phyloP scores from a whole-genome alignment of 2,888 invertebrate species.

The Ferrisia virgata region DNA sequence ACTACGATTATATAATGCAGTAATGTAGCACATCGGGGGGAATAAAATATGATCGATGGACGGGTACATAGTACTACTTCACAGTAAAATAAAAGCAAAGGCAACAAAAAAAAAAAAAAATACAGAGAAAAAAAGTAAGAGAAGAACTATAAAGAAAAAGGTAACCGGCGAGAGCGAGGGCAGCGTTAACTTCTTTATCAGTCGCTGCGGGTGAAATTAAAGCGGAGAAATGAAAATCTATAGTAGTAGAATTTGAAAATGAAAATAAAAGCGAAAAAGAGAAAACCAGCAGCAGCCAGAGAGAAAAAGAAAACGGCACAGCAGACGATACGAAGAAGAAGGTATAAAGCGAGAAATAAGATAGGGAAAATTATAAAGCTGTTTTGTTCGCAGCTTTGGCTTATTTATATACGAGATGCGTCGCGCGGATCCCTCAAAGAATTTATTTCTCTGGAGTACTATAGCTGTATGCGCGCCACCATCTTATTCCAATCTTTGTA shows the following conservation, averaged over 20 bases:
- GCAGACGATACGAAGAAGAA: slow-evolving; percentile 29
- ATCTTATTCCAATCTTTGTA: slow-evolving; percentile 40
- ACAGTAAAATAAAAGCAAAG: too few relatives aligned
- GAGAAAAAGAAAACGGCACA: slow-evolving; percentile 15
- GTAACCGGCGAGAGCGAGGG: neutral
- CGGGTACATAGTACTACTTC: too few relatives aligned
- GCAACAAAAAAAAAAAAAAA: neutral
- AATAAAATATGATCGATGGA: too few relatives aligned
- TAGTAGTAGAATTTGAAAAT: slow-evolving; percentile 31
- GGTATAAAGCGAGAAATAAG: slow-evolving; percentile 38
- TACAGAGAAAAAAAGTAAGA: too few relatives aligned
- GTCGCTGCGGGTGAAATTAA: slow-evolving; percentile 38
- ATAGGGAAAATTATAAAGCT: slow-evolving; percentile 43
- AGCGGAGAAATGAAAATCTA: slow-evolving; percentile 42
- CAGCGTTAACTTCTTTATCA: slow-evolving; percentile 26
- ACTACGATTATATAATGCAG: too few relatives aligned
- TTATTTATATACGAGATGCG: slow-evolving; percentile 42
- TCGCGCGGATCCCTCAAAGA: slow-evolving; percentile 39
- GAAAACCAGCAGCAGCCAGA: neutral
- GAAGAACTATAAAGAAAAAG: neutral
- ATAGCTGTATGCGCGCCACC: slow-evolving; percentile 17
- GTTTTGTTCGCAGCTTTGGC: slow-evolving; percentile 42
- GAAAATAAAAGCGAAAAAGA: slow-evolving; percentile 22
- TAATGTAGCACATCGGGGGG: too few relatives aligned
- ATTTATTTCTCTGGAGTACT: slow-evolving; percentile 43